These are phyloP conservation scores for Sphinx pinastri DNA, from an alignment of 2,888 invertebrate genomes.

Conservation along the genomic window DNA sequence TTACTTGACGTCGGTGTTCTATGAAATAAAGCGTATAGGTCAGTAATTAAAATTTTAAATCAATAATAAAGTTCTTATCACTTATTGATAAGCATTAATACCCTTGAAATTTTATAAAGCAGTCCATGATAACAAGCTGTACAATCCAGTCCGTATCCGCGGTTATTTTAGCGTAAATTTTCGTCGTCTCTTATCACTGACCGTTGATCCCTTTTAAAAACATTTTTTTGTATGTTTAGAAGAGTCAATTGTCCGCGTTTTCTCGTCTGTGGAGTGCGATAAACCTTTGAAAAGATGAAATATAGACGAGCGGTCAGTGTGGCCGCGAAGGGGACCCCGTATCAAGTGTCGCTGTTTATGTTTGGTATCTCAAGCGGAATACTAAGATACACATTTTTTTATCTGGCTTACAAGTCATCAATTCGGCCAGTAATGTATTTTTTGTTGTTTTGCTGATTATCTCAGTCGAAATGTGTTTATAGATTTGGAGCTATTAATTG, in stretches of 20 bases:
- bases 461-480: no score
- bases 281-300: constrained; percentile 76
- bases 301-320: constrained; percentile 62
- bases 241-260: constrained; percentile 64
- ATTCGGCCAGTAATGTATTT: neutral
- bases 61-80: no score
- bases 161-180: neutral
- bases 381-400: neutral
- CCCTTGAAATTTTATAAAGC: neutral
- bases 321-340: constrained; percentile 45
- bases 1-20: no score
- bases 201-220: constrained; percentile 45
- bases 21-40: no score
- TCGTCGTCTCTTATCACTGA: constrained; percentile 40
- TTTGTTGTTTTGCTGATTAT: neutral
- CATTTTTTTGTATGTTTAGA: constrained; percentile 55
- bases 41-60: no score
- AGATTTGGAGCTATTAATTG: no score
- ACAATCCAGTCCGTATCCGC: neutral
- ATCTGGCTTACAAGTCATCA: neutral
- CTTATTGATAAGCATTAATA: no score
- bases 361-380: constrained; percentile 13
- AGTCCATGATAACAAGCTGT: neutral
- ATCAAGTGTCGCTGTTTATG: constrained; percentile 2
- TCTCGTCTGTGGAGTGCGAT: constrained; percentile 65